A percentile compares a stretch with the other conserved stretches of the same genome.
These are phyloP conservation scores for Prinia subflava DNA, from an alignment of 2,113 vertebrate species.

Conservation along the genomic window DNA sequence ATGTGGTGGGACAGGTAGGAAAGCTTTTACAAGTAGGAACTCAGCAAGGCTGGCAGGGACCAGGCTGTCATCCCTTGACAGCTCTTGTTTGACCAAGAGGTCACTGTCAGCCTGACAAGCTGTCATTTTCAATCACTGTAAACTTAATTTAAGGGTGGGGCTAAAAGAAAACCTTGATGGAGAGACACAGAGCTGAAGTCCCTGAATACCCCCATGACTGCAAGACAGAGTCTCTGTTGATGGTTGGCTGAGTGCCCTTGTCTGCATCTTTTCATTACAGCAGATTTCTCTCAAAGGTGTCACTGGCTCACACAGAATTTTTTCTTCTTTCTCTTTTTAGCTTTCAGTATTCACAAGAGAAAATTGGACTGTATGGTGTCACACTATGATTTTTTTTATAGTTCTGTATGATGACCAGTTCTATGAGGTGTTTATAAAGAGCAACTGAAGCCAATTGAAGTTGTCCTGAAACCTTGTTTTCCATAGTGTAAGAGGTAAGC, in stretches of 20 bases:
- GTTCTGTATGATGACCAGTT: neutral
- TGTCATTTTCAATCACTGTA: neutral
- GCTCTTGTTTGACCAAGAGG: neutral
- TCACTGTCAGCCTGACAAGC: neutral
- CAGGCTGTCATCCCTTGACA: neutral
- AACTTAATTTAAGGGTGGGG: neutral
- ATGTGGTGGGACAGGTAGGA: accelerated
- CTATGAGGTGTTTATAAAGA: neutral
- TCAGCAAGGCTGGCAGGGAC: neutral
- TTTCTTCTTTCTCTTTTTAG: neutral
- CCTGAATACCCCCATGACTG: neutral
- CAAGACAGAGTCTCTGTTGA: neutral
- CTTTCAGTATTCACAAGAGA: neutral
- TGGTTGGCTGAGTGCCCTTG: neutral
- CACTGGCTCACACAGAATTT: neutral
- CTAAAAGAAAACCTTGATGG: neutral
- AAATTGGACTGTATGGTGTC: neutral
- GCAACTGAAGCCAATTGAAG: neutral
- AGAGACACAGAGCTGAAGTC: neutral
- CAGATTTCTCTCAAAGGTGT: neutral
- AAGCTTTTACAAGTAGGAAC: neutral
- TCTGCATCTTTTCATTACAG: neutral
- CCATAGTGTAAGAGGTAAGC: neutral
- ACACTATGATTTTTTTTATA: neutral
- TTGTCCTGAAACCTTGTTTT: neutral